A percentile compares a stretch with the other conserved stretches of the same genome.
Conservation (phyloP, 2,888 invertebrate species). For the Sabellastarte sp. region DNA sequence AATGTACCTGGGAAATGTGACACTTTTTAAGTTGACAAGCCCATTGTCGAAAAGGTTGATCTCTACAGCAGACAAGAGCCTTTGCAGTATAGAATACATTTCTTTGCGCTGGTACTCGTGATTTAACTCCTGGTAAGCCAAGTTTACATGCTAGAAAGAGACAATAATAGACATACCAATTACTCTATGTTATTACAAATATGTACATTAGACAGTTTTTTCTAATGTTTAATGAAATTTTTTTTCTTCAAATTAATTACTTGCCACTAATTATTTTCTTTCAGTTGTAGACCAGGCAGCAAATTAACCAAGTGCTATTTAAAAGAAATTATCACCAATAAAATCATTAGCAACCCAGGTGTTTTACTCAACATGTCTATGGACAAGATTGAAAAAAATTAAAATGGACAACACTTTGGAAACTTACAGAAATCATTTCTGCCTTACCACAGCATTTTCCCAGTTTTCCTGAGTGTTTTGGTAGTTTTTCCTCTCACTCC, state of each 20-base stretch:
- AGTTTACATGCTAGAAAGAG: constrained; percentile 34
- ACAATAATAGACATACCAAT: neutral
- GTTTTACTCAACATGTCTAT: too few species aligned
- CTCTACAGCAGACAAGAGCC: constrained; percentile 18
- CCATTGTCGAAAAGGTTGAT: neutral
- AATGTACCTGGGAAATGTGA: neutral
- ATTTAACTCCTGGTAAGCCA: constrained; percentile 45
- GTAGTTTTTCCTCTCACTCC: constrained; percentile 35
- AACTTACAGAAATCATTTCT: neutral
- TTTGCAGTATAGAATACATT: constrained; percentile 38
- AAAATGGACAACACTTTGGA: too few species aligned
- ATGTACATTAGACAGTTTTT: too few species aligned
- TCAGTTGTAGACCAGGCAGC: too few species aligned
- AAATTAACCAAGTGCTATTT: too few species aligned
- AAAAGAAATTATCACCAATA: too few species aligned
- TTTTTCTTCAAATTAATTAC: too few species aligned
- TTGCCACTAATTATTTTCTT: too few species aligned
- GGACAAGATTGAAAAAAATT: too few species aligned
- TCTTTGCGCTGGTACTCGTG: constrained; percentile 43
- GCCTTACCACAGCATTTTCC: constrained; percentile 39
- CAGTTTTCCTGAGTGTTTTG: constrained; percentile 42
- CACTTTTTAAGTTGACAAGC: neutral
- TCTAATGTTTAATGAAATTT: too few species aligned
- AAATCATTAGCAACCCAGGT: too few species aligned
- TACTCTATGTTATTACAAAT: too few species aligned